Base-by-base conservation (phyloP, 2,113 vertebrate species). In the Donacobius atricapilla region DNA sequence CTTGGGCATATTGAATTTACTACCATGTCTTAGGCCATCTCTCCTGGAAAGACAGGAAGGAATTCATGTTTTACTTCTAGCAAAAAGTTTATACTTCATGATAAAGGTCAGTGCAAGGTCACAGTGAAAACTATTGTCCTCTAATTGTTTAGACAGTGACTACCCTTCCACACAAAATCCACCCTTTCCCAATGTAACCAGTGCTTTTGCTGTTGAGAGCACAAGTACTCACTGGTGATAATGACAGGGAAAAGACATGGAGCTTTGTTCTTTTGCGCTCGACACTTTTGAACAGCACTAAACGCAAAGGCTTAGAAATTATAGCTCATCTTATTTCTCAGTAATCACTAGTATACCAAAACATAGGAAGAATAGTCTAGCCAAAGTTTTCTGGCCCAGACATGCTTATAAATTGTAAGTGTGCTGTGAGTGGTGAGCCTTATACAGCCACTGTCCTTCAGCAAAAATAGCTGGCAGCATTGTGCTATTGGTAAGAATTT, bases 281-380 rank as follows among this genome's bases (percentile, higher is more conserved):
- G 42, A 87, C 21, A 78, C 4, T 4, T 72, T 78, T 54, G 66
- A 27, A 54, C 50, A 91, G 13, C 58, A 47, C 60, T 89, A 57
- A 87, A 87, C 37, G 83, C 48, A 90, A 89, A 85, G n/a, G 28
- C 24, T 64, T 39, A 68, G 81, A 97, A 96, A 96, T 23, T 20
- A 25, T 25, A 75, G 37, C 42, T 73, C 47, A 79, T 77, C 63
- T 93, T 65, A 64, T 71, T 97, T 91, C 50, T 60, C 19, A 68
- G 61, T 71, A 85, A 73, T 25, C 66, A 83, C n/a, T 81, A 66
- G 33, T 77, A 96, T 45, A 96, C 16, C n/a, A 92, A 87, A 88
- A 86, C 8, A 73, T 22, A 77, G n/a, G 25, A 68, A 91, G n/a
- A 89, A 81, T 73, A 80, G 48, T 53, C 37, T 92, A 76, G 39